phyloP scores from a whole-genome alignment of 2,113 vertebrate species.

The Macaca mulatta region DNA sequence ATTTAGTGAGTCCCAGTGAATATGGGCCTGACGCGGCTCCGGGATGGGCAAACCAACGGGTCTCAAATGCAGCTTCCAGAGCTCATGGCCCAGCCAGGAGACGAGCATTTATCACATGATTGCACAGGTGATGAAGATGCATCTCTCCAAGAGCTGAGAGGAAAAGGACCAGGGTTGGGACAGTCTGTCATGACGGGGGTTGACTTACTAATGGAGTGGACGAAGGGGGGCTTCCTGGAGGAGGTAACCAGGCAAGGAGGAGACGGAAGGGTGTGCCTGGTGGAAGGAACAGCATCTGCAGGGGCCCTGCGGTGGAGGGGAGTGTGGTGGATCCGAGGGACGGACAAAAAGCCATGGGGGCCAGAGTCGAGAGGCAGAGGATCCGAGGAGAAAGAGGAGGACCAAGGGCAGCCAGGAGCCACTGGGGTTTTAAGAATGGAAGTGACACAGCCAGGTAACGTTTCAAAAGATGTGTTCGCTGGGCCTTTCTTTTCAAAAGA shows the following conservation, averaged over 20 bases:
- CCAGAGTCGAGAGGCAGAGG: background rate
- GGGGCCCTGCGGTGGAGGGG: background rate
- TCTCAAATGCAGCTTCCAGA: background rate
- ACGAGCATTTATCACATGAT: background rate
- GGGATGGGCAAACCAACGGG: background rate
- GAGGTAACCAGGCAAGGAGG: background rate
- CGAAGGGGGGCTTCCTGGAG: background rate
- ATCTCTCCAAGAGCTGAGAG: background rate
- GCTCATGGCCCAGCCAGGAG: background rate
- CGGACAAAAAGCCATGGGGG: too few species aligned
- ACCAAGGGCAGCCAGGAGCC: background rate
- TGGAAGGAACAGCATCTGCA: background rate
- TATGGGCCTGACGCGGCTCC: background rate
- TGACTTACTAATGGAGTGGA: background rate
- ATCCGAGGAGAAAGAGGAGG: background rate
- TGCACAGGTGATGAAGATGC: fast-evolving
- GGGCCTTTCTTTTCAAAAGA: background rate
- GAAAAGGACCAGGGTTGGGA: fast-evolving
- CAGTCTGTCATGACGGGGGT: background rate
- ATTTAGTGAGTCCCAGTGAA: background rate
- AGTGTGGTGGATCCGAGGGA: fast-evolving
- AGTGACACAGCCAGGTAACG: background rate
- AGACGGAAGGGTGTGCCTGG: background rate
- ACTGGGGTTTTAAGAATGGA: fast-evolving
- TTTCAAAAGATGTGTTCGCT: background rate